Conservation (phyloP, 2,888 invertebrate genomes). For the Ectemnius cavifrons region DNA sequence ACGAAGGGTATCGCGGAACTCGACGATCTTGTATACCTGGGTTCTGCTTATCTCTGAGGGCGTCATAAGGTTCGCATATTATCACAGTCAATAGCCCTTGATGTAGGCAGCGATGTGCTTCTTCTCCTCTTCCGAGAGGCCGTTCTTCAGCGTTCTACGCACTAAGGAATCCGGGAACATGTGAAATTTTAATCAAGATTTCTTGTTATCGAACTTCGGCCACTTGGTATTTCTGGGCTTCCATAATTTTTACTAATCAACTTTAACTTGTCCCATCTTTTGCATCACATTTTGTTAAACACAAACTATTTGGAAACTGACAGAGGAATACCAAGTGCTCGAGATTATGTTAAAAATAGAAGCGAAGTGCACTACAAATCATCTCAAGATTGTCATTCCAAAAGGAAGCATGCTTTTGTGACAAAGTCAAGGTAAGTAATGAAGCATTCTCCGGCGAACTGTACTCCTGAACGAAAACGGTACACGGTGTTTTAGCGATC, state of each 20-base stretch:
- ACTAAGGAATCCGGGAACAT: constrained; percentile 80
- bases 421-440: not conserved
- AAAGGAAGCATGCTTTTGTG: constrained; percentile 36
- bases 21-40: constrained; percentile 1
- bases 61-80: constrained; percentile 59
- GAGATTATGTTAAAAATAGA: not conserved
- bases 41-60: constrained; percentile 46
- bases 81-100: constrained; percentile 83
- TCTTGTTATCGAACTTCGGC: not conserved
- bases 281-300: too few species aligned
- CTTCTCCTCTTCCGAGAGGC: constrained; percentile 89
- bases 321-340: constrained; percentile 26
- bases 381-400: constrained; percentile 24
- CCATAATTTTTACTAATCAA: too few species aligned
- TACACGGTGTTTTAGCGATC: constrained; percentile 5
- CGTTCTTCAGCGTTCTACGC: constrained; percentile 89
- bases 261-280: too few species aligned
- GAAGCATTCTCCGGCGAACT: constrained; percentile 8
- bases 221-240: constrained; percentile 19
- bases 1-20: not conserved
- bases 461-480: constrained; percentile 7
- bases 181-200: not conserved
- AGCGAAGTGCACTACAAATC: not conserved
- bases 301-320: too few species aligned
- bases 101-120: constrained; percentile 87